Percentiles rank a stretch among this genome's conserved stretches.
Evolutionary conservation across 2,797 vertebrate species (phyloP).

Genomic region (Naso thynnoides): DNA sequence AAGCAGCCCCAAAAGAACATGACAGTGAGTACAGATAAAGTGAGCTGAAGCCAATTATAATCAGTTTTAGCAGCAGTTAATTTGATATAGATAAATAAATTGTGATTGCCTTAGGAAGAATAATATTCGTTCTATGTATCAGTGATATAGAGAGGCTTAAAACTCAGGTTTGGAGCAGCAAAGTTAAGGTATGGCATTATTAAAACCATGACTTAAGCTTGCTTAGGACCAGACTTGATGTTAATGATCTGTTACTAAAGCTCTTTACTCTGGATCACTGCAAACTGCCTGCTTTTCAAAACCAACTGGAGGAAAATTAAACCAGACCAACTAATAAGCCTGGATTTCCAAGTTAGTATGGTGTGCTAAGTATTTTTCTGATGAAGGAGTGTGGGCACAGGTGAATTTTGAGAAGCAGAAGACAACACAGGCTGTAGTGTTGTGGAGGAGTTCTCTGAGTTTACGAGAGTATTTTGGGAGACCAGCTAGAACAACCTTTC

Average conservation of each 20-base stretch:
- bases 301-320: constrained; percentile 14
- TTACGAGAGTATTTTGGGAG: constrained; percentile 53
- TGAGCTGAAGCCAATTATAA: background rate
- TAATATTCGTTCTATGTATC: background rate
- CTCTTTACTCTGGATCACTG: background rate
- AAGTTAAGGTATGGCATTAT: background rate
- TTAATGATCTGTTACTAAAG: constrained; percentile 1
- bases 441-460: constrained; percentile 46
- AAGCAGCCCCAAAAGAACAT: constrained; percentile 11
- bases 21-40: constrained; percentile 8
- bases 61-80: background rate
- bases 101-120: background rate
- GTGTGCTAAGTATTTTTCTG: constrained; percentile 7
- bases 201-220: constrained; percentile 20
- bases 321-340: constrained; percentile 10
- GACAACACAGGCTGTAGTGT: constrained; percentile 27
- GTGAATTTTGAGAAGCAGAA: constrained; percentile 14
- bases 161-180: constrained; percentile 2
- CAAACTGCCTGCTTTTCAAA: constrained; percentile 5
- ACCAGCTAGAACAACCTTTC: constrained; percentile 35
- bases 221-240: constrained; percentile 6
- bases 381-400: constrained; percentile 22
- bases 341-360: constrained; percentile 9
- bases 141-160: constrained; percentile 14
- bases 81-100: background rate